Conservation (phyloP, 2,888 invertebrate genomes). For the Achlya flavicornis region DNA sequence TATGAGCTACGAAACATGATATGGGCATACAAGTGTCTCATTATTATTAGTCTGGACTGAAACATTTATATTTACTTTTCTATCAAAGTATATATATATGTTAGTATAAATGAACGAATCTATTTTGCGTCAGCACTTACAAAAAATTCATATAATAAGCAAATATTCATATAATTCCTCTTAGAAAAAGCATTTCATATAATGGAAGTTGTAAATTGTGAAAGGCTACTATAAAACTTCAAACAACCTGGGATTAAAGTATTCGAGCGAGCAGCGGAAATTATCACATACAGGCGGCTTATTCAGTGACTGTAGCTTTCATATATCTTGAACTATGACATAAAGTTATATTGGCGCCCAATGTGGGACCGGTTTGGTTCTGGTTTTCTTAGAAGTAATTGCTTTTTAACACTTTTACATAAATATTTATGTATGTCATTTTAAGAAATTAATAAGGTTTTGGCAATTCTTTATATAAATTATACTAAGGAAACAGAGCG, state of each 20-base stretch:
- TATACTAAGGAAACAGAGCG: neutral
- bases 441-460: too few species aligned
- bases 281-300: neutral
- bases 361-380: neutral
- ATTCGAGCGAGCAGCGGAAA: conserved; percentile 3
- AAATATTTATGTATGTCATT: too few species aligned
- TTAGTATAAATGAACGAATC: too few species aligned
- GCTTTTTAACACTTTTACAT: neutral
- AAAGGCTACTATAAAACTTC: neutral
- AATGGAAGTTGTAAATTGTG: neutral
- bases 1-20: too few species aligned
- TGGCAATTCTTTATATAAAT: neutral
- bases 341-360: conserved; percentile 9
- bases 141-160: neutral
- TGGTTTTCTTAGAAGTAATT: neutral
- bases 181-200: neutral
- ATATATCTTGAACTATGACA: neutral
- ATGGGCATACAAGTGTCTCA: too few species aligned
- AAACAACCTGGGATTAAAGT: neutral
- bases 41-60: too few species aligned
- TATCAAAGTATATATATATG: too few species aligned
- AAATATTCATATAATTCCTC: neutral
- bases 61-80: too few species aligned
- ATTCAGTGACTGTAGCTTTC: neutral
- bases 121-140: too few species aligned